These are phyloP conservation scores for Camptogramma bilineatum DNA, from an alignment of 2,888 invertebrate species.

Conservation along the genomic window DNA sequence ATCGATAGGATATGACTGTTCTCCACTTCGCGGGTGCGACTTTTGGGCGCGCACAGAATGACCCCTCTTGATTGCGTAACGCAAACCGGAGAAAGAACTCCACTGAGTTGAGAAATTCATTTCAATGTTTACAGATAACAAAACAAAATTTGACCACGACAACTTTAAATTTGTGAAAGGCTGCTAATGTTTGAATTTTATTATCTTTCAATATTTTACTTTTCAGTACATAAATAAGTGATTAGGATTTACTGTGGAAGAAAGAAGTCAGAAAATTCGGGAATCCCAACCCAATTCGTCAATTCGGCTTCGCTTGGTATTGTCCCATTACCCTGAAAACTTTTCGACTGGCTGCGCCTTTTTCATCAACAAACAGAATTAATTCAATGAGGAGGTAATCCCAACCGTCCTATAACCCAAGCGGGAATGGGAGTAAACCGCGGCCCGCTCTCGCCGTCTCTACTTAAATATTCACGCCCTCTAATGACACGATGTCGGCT, in stretches of 20 bases:
- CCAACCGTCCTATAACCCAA: conserved; percentile 68
- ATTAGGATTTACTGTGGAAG: background rate
- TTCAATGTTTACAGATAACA: conserved; percentile 30
- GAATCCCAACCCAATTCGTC: conserved; percentile 28
- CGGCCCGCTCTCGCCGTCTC: conserved; percentile 69
- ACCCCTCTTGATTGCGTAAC: conserved; percentile 79
- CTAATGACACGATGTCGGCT: conserved; percentile 77
- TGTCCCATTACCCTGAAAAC: conserved; percentile 53
- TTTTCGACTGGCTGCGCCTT: conserved; percentile 59
- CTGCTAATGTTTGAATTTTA: background rate
- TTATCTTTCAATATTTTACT: background rate
- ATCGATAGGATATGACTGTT: conserved; percentile 87
- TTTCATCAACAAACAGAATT: conserved; percentile 72
- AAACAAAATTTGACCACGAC: conserved; percentile 24
- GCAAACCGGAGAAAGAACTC: conserved; percentile 61
- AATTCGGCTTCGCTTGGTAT: conserved; percentile 44
- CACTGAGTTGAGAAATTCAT: conserved; percentile 46
- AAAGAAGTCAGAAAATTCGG: conserved; percentile 13
- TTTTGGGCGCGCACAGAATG: conserved; percentile 82
- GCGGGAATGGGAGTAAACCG: conserved; percentile 66
- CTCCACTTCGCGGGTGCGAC: conserved; percentile 83
- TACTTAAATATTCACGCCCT: conserved; percentile 81
- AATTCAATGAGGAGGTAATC: conserved; percentile 77
- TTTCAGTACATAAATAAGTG: background rate
- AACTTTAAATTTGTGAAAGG: background rate